A percentile compares a stretch with the other conserved stretches of the same genome.
Evolutionary conservation across 2,888 invertebrate species (phyloP).

Genomic region (Ophion ellenae): DNA sequence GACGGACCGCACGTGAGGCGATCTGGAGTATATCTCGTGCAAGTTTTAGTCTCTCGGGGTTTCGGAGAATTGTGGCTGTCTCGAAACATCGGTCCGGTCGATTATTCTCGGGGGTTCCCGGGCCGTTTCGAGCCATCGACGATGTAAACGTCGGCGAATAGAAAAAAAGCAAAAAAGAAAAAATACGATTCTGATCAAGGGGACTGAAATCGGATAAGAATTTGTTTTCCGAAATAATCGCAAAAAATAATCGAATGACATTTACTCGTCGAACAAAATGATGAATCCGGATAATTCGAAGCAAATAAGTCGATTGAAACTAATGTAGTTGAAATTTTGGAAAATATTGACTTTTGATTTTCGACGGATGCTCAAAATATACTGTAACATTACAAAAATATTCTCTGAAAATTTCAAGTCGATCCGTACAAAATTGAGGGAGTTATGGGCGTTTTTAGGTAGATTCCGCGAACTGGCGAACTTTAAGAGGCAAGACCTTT

Average conservation of each 20-base stretch:
- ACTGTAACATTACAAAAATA: too few relatives aligned
- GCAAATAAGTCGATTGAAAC: background rate
- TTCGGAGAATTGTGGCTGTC: slow-evolving; percentile 43
- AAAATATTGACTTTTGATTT: too few relatives aligned
- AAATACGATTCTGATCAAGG: background rate
- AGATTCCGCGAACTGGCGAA: too few relatives aligned
- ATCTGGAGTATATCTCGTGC: slow-evolving; percentile 16
- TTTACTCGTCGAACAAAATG: background rate
- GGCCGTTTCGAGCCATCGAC: background rate
- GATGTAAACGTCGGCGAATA: background rate
- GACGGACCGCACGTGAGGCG: slow-evolving; percentile 39
- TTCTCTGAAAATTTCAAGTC: too few relatives aligned
- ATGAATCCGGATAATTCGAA: background rate
- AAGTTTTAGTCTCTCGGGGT: slow-evolving; percentile 27
- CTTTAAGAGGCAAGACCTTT: too few relatives aligned
- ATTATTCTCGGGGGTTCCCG: background rate
- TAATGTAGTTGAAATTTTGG: too few relatives aligned
- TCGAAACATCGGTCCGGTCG: slow-evolving; percentile 27
- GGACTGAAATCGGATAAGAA: background rate
- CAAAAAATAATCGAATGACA: background rate
- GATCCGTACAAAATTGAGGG: too few relatives aligned
- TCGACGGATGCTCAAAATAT: too few relatives aligned
- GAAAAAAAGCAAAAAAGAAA: background rate
- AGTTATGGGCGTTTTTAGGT: too few relatives aligned
- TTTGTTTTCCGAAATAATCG: background rate